These are phyloP conservation scores for Callosobruchus maculatus DNA, from an alignment of 2,888 invertebrate species.

Conservation along the genomic window DNA sequence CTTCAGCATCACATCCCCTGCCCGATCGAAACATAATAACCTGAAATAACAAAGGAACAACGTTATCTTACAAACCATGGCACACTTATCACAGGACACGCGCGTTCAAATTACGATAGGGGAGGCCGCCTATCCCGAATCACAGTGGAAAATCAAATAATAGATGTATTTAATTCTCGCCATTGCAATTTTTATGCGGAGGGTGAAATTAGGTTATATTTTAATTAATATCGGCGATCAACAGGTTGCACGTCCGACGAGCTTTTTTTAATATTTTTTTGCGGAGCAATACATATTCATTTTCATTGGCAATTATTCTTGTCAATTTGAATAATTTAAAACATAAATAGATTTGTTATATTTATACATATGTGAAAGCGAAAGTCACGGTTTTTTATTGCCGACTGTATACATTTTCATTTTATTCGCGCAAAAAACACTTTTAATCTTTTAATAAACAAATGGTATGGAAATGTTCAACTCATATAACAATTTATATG, in stretches of 20 bases:
- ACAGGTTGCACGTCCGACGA: conserved; percentile 28
- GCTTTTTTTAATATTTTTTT: conserved; percentile 14
- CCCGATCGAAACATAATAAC: background rate
- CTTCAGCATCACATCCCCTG: background rate
- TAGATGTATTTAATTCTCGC: conserved; percentile 24
- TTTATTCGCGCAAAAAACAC: background rate
- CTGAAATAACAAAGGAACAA: conserved; percentile 21
- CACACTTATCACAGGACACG: conserved; percentile 16
- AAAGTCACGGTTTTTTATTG: background rate
- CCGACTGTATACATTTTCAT: background rate
- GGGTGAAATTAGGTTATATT: conserved; percentile 31
- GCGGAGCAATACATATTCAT: conserved; percentile 21
- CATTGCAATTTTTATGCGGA: conserved; percentile 23
- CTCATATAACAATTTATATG: background rate
- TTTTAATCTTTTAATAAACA: background rate
- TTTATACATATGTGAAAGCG: background rate
- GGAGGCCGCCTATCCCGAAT: background rate
- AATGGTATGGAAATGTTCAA: background rate
- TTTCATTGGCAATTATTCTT: conserved; percentile 24
- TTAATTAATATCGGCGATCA: conserved; percentile 34
- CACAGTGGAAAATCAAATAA: conserved; percentile 16
- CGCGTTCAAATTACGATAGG: conserved; percentile 11
- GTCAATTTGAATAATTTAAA: conserved; percentile 34
- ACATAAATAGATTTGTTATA: conserved; percentile 20
- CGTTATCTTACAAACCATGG: conserved; percentile 25